Evolutionary conservation across 2,113 vertebrate species (phyloP), one percentile per base, ranked within the genome.

Genomic region (Egretta garzetta): DNA sequence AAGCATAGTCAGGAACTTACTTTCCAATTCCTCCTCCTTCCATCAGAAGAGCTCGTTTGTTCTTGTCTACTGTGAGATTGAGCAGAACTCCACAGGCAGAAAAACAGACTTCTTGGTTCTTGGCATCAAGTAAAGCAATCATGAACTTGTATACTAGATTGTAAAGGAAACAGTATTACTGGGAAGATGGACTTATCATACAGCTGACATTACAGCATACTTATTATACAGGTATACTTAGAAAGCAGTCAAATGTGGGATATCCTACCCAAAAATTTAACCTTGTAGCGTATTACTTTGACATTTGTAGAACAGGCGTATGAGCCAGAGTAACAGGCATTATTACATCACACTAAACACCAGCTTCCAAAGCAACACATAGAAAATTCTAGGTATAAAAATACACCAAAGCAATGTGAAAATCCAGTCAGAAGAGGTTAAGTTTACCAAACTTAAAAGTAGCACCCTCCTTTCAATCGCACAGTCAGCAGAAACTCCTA

Each of bases 31-130:
- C 98, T 23, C 99, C 99, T 96, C 98, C 99, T 80, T 98, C 97
- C 53, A 97, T 98, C 30, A 99, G 98, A 58, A 98, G 64, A 79
- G 50, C 53, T 50, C 97, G 96, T 85, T 94, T 98, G 64, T 97
- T 96, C 80, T 97, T 96, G 83, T 99, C 98, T 93, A 98, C 97
- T 43, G 98, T 98, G 95, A 99, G 98, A 94, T 99, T 99, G 77
- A 99, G 99, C 94, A 99, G 99, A 88, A 99, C 99, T 64, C 99
- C 99, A 80, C 99, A 99, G 92, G 99, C 99, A 47, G 98, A 99
- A 93, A 99, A 99, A 95, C 99, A 99, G 93, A 99, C 94, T 32
- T 99, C 99, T n/a, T 98, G 97, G 80, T 98, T 98, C 97, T 98
- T 99, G 26, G 99, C 98, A 97, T 99, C 99, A 41, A 99, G 98